phyloP scores from a whole-genome alignment of 2,888 invertebrate genomes.

The Micropterix aruncella region DNA sequence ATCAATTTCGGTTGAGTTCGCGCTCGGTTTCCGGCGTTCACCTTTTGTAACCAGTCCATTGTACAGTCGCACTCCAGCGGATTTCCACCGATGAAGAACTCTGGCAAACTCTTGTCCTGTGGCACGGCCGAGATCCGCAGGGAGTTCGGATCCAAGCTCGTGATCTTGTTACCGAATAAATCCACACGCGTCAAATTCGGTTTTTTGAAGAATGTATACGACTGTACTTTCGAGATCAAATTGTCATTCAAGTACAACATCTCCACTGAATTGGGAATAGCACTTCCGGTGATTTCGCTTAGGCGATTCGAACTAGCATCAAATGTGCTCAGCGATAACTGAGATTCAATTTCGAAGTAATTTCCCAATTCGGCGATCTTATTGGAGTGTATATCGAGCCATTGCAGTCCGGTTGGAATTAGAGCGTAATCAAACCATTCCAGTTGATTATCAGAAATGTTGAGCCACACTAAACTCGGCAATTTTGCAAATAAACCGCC shows the following conservation, averaged over 20 bases:
- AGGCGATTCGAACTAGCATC: constrained; percentile 72
- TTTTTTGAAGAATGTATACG: constrained; percentile 78
- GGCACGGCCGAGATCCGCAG: constrained; percentile 63
- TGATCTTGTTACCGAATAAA: constrained; percentile 67
- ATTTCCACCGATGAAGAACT: constrained; percentile 76
- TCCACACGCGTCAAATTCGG: constrained; percentile 72
- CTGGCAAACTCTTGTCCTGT: constrained; percentile 55
- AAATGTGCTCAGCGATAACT: constrained; percentile 62
- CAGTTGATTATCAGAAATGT: constrained; percentile 74
- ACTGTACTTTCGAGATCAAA: constrained; percentile 67
- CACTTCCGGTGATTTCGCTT: constrained; percentile 67
- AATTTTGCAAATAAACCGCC: constrained; percentile 66
- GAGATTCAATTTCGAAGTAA: constrained; percentile 71
- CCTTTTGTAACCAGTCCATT: constrained; percentile 82
- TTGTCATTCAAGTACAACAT: constrained; percentile 69
- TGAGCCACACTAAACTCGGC: constrained; percentile 71
- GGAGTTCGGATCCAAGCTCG: constrained; percentile 60
- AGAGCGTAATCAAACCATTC: constrained; percentile 76
- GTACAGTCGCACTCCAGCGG: constrained; percentile 81
- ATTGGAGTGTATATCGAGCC: constrained; percentile 76
- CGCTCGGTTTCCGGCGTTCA: constrained; percentile 58
- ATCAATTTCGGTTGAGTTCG: constrained; percentile 69
- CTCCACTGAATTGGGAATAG: constrained; percentile 72
- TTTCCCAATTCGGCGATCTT: constrained; percentile 72
- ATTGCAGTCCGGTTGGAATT: constrained; percentile 71